phyloP scores from a whole-genome alignment of 2,888 invertebrate species.

The Rotaria macrura region DNA sequence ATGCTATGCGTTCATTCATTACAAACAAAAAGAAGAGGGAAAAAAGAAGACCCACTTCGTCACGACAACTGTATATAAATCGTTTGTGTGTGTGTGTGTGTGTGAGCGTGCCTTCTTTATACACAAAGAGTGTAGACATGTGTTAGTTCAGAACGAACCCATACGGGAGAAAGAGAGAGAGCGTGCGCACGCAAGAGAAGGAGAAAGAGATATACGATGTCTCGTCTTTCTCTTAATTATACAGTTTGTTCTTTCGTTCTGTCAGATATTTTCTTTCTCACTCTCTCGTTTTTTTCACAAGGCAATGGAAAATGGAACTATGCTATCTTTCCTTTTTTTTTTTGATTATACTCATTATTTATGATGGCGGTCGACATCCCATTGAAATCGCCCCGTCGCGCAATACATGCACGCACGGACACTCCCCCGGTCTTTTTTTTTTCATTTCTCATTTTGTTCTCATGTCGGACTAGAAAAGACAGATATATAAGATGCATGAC shows the following conservation, averaged over 20 bases:
- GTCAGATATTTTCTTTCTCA: not conserved
- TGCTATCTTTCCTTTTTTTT: not conserved
- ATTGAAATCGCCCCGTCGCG: not conserved
- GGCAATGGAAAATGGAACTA: conserved; percentile 8
- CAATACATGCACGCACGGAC: not conserved
- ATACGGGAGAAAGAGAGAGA: not conserved
- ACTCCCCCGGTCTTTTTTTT: not conserved
- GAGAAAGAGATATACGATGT: not conserved
- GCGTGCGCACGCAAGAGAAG: too few relatives aligned
- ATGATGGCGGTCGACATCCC: conserved; percentile 10
- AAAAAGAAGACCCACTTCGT: not conserved
- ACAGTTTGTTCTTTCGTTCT: conserved; percentile 11
- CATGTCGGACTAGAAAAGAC: not conserved
- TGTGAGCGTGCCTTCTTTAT: not conserved
- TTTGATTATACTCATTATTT: conserved; percentile 1
- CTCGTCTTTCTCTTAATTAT: conserved; percentile 15
- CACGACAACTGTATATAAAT: not conserved
- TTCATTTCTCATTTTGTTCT: not conserved
- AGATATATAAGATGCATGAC: conserved; percentile 7
- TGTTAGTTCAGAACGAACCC: not conserved
- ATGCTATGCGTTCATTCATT: not conserved
- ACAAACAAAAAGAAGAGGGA: not conserved
- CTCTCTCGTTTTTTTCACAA: not conserved
- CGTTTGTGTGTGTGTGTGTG: too few relatives aligned
- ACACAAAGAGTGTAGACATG: not conserved